These are phyloP conservation scores for Lampris incognitus DNA, from an alignment of 2,113 vertebrate genomes.

Conservation along the genomic window DNA sequence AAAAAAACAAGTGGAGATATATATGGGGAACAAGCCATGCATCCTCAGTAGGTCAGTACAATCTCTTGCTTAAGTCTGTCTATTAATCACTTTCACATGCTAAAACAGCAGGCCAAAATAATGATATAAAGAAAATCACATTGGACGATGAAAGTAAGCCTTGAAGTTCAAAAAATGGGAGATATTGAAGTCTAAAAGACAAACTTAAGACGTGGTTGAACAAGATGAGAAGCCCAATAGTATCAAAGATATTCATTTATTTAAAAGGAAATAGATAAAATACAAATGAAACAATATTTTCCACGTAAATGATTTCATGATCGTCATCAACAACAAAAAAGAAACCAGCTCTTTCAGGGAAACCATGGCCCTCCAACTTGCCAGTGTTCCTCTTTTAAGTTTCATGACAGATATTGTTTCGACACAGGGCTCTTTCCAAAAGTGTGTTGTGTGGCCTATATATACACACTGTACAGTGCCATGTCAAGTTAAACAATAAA, in stretches of 20 bases:
- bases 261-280: conserved; percentile 73
- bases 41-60: neutral
- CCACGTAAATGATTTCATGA: conserved; percentile 73
- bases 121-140: neutral
- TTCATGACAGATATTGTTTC: conserved; percentile 55
- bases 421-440: conserved; percentile 60
- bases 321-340: conserved; percentile 58
- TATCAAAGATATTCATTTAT: conserved; percentile 80
- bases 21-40: neutral
- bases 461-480: conserved; percentile 72
- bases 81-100: neutral
- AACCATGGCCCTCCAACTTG: conserved; percentile 49
- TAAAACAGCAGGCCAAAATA: neutral
- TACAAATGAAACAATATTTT: conserved; percentile 73
- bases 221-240: conserved; percentile 58
- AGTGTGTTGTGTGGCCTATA: conserved; percentile 64
- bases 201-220: conserved; percentile 43
- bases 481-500: conserved; percentile 76
- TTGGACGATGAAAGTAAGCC: conserved; percentile 54
- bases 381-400: conserved; percentile 49
- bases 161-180: conserved; percentile 40
- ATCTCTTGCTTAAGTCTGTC: conserved; percentile 15
- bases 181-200: conserved; percentile 7
- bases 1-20: neutral
- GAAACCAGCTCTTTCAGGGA: conserved; percentile 34